phyloP scores from a whole-genome alignment of 1,140 invertebrate species.

The Anoplolepis gracilipes region DNA sequence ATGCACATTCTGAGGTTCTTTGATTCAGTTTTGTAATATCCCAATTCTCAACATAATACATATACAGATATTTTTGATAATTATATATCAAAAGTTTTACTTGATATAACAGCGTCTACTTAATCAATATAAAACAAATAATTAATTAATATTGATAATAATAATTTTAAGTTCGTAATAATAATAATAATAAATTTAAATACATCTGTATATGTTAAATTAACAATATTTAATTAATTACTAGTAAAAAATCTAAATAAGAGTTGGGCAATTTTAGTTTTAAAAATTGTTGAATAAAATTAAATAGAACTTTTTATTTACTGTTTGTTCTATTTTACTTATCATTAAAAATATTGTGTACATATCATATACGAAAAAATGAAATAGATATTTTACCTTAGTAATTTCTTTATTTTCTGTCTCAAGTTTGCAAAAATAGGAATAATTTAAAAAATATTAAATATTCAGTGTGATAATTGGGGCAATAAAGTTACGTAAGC shows the following conservation, averaged over 20 bases:
- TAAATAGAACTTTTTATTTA: not conserved
- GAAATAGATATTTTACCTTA: not conserved
- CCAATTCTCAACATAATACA: not conserved
- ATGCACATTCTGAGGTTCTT: not conserved
- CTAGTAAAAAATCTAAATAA: too few relatives aligned
- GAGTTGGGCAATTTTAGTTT: too few relatives aligned
- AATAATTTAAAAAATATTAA: constrained; percentile 51
- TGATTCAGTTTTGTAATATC: not conserved
- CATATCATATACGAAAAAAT: not conserved
- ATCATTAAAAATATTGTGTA: not conserved
- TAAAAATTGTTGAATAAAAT: not conserved
- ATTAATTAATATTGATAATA: not conserved
- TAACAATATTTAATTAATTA: too few relatives aligned
- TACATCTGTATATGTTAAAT: not conserved
- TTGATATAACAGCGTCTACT: not conserved
- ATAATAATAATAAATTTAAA: not conserved
- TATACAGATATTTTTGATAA: not conserved
- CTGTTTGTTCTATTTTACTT: too few relatives aligned
- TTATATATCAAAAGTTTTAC: not conserved
- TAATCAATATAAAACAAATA: not conserved
- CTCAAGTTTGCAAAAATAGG: not conserved
- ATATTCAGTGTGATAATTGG: constrained; percentile 52
- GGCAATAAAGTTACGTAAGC: constrained; percentile 41
- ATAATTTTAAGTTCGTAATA: not conserved
- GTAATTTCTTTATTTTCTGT: not conserved